Evolutionary conservation across 2,113 vertebrate species (phyloP).

Genomic region (Nycticebus coucang): DNA sequence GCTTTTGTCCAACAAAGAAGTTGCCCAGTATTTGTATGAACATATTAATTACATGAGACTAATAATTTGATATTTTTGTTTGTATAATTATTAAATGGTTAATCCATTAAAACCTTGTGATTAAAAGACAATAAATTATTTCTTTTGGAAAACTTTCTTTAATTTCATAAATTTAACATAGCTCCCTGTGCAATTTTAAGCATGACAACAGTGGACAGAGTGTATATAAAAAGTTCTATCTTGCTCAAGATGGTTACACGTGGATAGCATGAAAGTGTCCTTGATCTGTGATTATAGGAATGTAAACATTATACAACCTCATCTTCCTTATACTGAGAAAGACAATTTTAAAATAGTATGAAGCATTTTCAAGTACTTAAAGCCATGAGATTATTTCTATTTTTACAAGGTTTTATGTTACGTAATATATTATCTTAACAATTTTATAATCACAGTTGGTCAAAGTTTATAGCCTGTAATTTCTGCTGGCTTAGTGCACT

Average conservation of each 20-base stretch:
- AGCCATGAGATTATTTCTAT: not conserved
- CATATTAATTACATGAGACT: constrained; percentile 33
- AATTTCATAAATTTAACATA: not conserved
- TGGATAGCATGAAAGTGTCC: not conserved
- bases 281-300: not conserved
- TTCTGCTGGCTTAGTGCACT: not conserved
- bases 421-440: constrained; percentile 10
- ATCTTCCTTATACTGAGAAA: constrained; percentile 16
- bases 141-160: not conserved
- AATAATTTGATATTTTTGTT: constrained; percentile 3
- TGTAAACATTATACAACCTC: not conserved
- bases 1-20: not conserved
- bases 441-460: constrained; percentile 45
- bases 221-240: not conserved
- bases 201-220: not conserved
- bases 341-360: not conserved
- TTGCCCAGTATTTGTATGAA: not conserved
- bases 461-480: constrained; percentile 45
- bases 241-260: not conserved
- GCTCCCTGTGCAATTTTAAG: not conserved
- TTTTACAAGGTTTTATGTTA: constrained; percentile 31
- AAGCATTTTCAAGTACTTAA: constrained; percentile 32
- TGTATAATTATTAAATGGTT: not conserved
- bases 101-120: not conserved
- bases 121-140: constrained; percentile 10